Conservation (phyloP, 2,888 invertebrate genomes). For the Seira musarum region DNA sequence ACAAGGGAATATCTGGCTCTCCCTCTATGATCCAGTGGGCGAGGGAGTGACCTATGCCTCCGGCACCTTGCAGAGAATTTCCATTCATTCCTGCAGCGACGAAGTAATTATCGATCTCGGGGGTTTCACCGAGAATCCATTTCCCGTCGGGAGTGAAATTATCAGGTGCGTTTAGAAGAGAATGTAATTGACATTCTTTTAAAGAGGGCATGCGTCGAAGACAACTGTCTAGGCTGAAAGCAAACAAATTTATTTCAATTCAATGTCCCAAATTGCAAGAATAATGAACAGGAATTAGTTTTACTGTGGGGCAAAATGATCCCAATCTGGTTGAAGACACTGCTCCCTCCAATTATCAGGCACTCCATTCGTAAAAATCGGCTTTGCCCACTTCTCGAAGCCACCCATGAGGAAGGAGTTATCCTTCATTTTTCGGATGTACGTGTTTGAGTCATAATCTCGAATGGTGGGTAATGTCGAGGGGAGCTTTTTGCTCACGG, state of each 20-base stretch:
- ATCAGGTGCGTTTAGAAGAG: slow-evolving; percentile 77
- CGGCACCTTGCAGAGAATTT: slow-evolving; percentile 80
- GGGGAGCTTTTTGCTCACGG: slow-evolving; percentile 71
- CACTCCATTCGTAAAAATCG: slow-evolving; percentile 76
- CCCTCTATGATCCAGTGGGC: slow-evolving; percentile 78
- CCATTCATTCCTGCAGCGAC: slow-evolving; percentile 82
- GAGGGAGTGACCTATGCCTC: slow-evolving; percentile 78
- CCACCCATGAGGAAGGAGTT: slow-evolving; percentile 78
- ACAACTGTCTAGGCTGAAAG: slow-evolving; percentile 62
- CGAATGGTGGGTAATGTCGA: slow-evolving; percentile 76
- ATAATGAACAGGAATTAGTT: neutral
- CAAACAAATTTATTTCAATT: too few species aligned
- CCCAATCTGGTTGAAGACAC: slow-evolving; percentile 74
- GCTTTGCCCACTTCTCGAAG: slow-evolving; percentile 79
- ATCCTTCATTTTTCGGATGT: slow-evolving; percentile 77
- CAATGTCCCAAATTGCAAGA: too few species aligned
- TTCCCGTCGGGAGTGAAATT: slow-evolving; percentile 82
- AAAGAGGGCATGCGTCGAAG: slow-evolving; percentile 63
- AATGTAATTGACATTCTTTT: slow-evolving; percentile 62
- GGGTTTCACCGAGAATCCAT: slow-evolving; percentile 80
- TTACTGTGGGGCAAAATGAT: slow-evolving; percentile 74
- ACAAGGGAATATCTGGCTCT: slow-evolving; percentile 76
- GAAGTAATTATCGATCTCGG: slow-evolving; percentile 81
- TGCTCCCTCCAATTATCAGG: slow-evolving; percentile 72
- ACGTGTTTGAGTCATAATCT: slow-evolving; percentile 80